Evolutionary conservation across 2,113 vertebrate genomes (phyloP).

Genomic region (Alligator mississippiensis): DNA sequence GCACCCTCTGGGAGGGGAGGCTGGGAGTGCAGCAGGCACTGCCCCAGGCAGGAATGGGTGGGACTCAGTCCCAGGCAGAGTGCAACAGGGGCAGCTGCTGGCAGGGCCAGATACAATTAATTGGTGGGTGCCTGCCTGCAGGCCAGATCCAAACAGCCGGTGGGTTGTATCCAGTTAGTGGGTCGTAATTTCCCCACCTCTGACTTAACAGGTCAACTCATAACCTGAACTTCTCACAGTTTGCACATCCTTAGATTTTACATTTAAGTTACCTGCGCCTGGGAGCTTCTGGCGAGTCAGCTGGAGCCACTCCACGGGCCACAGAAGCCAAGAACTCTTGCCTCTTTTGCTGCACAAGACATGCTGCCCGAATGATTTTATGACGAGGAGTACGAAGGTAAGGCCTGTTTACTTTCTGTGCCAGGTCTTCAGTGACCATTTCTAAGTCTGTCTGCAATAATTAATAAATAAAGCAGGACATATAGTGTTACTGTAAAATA

Average conservation of each 20-base stretch:
- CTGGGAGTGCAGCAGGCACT: no score
- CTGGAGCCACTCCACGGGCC: slow-evolving; percentile 95
- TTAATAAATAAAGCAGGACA: not conserved
- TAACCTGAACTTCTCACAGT: not conserved
- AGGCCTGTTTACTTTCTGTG: slow-evolving; percentile 98
- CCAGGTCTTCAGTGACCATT: slow-evolving; percentile 99
- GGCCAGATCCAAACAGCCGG: no score
- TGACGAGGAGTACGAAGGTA: slow-evolving; percentile 97
- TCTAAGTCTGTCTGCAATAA: slow-evolving; percentile 92
- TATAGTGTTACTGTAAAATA: not conserved
- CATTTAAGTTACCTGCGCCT: slow-evolving; percentile 87
- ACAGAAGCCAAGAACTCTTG: slow-evolving; percentile 98
- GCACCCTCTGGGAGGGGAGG: no score
- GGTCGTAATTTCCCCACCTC: no score
- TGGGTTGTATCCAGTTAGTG: no score
- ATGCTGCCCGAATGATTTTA: slow-evolving; percentile 96
- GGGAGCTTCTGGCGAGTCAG: slow-evolving; percentile 94
- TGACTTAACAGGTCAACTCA: no score
- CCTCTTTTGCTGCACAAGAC: slow-evolving; percentile 96
- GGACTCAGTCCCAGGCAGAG: no score
- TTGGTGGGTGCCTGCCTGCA: no score
- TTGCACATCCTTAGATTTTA: not conserved
- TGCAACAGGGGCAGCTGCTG: no score
- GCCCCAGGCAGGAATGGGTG: no score
- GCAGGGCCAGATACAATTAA: no score